Evolutionary conservation across 2,113 vertebrate species (phyloP).

Genomic region (Regulus satrapa): DNA sequence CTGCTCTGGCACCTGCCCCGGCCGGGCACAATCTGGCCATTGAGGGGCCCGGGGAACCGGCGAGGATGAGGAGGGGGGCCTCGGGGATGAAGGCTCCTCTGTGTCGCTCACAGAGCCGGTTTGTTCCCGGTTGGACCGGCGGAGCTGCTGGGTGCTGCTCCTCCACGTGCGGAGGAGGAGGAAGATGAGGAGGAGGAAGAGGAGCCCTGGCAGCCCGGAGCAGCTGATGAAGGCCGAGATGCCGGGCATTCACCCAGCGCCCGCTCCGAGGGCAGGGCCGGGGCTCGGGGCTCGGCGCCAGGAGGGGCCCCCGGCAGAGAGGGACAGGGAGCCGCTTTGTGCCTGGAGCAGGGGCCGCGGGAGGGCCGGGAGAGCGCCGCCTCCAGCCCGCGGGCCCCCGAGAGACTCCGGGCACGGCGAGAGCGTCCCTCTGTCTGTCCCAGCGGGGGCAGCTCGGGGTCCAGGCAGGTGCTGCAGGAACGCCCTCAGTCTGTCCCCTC

Average conservation of each 20-base stretch:
- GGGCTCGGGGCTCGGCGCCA: not conserved
- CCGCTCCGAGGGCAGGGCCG: not conserved
- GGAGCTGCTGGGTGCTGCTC: not conserved
- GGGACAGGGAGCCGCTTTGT: not conserved
- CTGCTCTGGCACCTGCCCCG: not conserved
- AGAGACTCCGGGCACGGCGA: accelerated
- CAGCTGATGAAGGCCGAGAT: not conserved
- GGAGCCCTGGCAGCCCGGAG: not conserved
- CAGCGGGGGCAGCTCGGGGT: accelerated
- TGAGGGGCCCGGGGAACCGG: not conserved
- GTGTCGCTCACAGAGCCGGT: not conserved
- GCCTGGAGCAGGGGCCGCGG: accelerated
- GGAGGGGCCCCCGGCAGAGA: accelerated
- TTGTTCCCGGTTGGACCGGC: not conserved
- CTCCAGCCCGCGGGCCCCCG: accelerated
- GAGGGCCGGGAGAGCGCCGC: not conserved
- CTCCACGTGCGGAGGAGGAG: not conserved
- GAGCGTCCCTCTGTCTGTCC: not conserved
- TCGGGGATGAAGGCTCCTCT: not conserved
- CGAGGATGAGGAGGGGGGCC: not conserved
- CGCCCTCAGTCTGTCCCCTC: no score
- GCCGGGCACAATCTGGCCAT: not conserved
- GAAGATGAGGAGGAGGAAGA: not conserved
- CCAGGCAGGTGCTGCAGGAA: no score
- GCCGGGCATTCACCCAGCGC: not conserved